Percentiles rank a stretch among this genome's conserved stretches.
Evolutionary conservation across 2,113 vertebrate species (phyloP).

Genomic region (Oxyura jamaicensis): DNA sequence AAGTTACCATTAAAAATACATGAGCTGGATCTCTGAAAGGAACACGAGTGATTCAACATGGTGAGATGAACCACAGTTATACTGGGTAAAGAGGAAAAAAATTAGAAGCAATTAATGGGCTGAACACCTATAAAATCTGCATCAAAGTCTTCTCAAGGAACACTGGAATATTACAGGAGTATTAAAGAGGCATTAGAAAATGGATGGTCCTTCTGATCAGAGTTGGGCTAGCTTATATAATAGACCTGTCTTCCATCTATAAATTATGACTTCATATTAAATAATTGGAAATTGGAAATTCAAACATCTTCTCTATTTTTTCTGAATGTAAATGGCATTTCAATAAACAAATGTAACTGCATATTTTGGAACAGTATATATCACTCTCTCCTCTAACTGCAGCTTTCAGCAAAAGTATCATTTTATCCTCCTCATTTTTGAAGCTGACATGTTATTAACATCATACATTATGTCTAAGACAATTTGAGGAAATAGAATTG

Average conservation of each 20-base stretch:
- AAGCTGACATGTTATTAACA: slow-evolving; percentile 35
- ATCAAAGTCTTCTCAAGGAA: slow-evolving; percentile 30
- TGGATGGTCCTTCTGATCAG: not conserved
- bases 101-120: not conserved
- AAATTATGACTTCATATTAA: slow-evolving; percentile 5
- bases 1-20: not conserved
- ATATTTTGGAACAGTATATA: slow-evolving; percentile 34
- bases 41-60: not conserved
- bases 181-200: not conserved
- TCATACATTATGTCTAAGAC: slow-evolving; percentile 37
- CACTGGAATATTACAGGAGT: not conserved
- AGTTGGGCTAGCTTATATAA: not conserved
- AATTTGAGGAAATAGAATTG: slow-evolving; percentile 29
- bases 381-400: not conserved
- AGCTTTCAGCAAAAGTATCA: not conserved
- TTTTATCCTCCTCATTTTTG: slow-evolving; percentile 38
- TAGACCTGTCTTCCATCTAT: not conserved
- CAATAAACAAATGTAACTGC: slow-evolving; percentile 45
- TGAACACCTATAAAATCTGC: slow-evolving; percentile 24
- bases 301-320: not conserved
- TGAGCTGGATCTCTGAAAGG: not conserved
- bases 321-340: not conserved
- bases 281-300: slow-evolving; percentile 4
- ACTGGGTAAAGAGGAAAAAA: not conserved
- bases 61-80: not conserved